These are phyloP conservation scores for Notolabrus celidotus DNA, from an alignment of 2,797 vertebrate species.

Conservation along the genomic window DNA sequence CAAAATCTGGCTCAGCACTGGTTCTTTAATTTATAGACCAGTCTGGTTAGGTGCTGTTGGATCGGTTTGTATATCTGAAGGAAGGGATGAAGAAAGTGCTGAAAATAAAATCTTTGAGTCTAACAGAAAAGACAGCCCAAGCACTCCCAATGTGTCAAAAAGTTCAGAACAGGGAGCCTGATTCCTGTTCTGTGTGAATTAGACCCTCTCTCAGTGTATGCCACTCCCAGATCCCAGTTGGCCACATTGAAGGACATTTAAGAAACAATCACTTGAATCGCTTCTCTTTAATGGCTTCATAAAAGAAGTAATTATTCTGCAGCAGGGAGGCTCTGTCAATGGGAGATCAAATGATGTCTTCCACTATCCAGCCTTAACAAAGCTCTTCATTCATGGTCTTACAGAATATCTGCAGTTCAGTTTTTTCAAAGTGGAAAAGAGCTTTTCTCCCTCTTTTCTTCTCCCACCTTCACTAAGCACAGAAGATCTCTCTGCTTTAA, in stretches of 20 bases:
- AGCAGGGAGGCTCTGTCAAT: constrained; percentile 68
- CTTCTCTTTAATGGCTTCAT: constrained; percentile 74
- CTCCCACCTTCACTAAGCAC: constrained; percentile 65
- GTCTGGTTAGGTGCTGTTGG: neutral
- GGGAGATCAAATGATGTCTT: constrained; percentile 82
- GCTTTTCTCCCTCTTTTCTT: constrained; percentile 39
- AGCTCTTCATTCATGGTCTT: constrained; percentile 72
- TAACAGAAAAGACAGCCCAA: constrained; percentile 14
- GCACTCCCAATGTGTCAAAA: constrained; percentile 38
- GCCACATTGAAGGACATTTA: constrained; percentile 63
- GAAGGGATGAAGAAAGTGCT: neutral
- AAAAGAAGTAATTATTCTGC: constrained; percentile 81
- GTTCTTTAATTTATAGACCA: constrained; percentile 5
- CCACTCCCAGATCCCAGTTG: constrained; percentile 41
- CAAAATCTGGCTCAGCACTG: constrained; percentile 20
- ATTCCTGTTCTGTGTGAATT: constrained; percentile 34
- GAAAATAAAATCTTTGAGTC: constrained; percentile 10
- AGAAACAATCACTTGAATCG: constrained; percentile 73
- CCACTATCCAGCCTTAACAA: constrained; percentile 72
- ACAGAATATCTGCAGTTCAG: constrained; percentile 57
- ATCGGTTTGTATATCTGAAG: constrained; percentile 9
- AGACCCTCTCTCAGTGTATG: constrained; percentile 16
- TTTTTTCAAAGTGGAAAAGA: constrained; percentile 52
- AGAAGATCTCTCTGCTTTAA: constrained; percentile 67
- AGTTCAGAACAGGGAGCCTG: constrained; percentile 32